These are phyloP conservation scores for Theropithecus gelada DNA, from an alignment of 2,113 vertebrate genomes.

Conservation along the genomic window DNA sequence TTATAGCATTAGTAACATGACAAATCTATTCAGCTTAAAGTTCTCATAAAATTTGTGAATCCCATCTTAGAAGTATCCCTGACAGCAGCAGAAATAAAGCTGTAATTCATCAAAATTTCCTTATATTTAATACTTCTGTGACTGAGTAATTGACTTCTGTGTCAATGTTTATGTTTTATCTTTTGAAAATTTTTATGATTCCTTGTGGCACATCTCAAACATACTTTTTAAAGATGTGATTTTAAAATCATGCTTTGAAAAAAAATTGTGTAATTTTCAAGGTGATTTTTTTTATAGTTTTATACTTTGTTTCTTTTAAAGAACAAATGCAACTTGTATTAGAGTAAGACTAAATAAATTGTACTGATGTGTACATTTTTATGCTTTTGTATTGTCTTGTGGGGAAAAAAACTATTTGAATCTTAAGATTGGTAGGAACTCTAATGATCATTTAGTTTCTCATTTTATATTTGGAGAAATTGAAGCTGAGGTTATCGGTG, in stretches of 20 bases:
- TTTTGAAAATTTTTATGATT: slow-evolving; percentile 52
- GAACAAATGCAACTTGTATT: slow-evolving; percentile 62
- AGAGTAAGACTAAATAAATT: slow-evolving; percentile 66
- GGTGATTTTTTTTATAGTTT: slow-evolving; percentile 67
- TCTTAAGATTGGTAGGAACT: slow-evolving; percentile 10
- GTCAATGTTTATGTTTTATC: not conserved
- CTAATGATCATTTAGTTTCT: not conserved
- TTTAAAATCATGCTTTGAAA: slow-evolving; percentile 65
- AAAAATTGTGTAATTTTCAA: slow-evolving; percentile 61
- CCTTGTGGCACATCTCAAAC: not conserved
- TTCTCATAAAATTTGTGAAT: slow-evolving; percentile 36
- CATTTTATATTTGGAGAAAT: not conserved
- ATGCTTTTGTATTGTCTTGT: slow-evolving; percentile 41
- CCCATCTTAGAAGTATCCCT: not conserved
- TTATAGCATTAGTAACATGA: slow-evolving; percentile 29
- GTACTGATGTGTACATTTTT: slow-evolving; percentile 29
- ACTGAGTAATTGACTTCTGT: slow-evolving; percentile 3
- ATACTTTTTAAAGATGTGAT: slow-evolving; percentile 29
- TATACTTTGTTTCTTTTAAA: slow-evolving; percentile 73
- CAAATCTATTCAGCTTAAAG: not conserved
- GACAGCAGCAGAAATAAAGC: not conserved
- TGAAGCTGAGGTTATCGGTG: not conserved
- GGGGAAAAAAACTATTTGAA: not conserved
- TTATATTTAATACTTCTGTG: rapidly evolving
- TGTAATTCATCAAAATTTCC: not conserved